Evolutionary conservation across 2,888 invertebrate species (phyloP), one percentile per base, ranked within the genome.

Genomic region (Volucella zonaria): DNA sequence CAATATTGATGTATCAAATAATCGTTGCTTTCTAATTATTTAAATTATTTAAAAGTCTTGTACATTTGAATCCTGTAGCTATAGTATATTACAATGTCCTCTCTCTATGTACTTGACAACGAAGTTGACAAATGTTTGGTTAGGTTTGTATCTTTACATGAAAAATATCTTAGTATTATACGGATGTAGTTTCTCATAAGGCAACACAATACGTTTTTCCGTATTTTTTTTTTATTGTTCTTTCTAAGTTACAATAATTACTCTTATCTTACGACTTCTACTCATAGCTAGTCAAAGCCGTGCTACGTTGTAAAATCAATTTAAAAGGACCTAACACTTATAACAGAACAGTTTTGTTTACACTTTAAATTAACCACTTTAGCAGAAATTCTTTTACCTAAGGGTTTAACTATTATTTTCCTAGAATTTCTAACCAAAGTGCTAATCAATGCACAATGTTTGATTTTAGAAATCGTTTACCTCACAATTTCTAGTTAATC

Each of bases 361-460:
- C 8, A 11, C 11, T 12, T 11, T 4, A 9, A 64, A 51, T 64
- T 64, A 47, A 47, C 47, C 38, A 38, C 40, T 18, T 51, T 51
- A 40, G 40, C 12, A 64, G 18, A 42, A 23, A n/a, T 43, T 15
- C 6, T 58, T 58, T 42, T 40, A 3, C n/a, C 2, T 15, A 42
- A 14, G 42, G 11, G 15, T 15, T 12, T 59, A 59, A 61, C 31
- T 6, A 6, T 31, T 47, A n/a, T 45, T 61, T 61, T 61, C 47
- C 47, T 61, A 31, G 61, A 61, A 61, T 45, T 31, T n/a, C 45
- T n/a, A 2, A 3, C n/a, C 14, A 14, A 66, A n/a, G 42, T 52
- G 66, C 18, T 66, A 66, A 66, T 66, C 8, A 23, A 23, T 14
- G 47, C 45, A 61, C 45, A 61, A 61, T 47, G 47, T 43, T 47